These are phyloP conservation scores for Teleopsis dalmanni DNA, from an alignment of 1,140 invertebrate genomes.

Conservation along the genomic window DNA sequence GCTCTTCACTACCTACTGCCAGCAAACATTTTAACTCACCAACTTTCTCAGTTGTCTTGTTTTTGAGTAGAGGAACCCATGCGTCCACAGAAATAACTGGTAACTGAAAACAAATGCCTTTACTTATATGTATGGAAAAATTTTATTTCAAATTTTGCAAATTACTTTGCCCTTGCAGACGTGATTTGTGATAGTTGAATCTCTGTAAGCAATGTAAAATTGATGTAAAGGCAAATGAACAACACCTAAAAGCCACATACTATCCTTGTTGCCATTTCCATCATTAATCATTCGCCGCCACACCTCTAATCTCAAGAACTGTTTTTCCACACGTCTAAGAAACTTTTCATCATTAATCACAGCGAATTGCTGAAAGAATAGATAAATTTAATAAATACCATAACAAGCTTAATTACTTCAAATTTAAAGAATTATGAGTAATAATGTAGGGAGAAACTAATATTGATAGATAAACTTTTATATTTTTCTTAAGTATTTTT, in stretches of 20 bases:
- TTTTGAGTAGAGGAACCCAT: conserved; percentile 49
- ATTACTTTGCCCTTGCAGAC: conserved; percentile 43
- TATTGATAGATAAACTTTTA: not conserved
- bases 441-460: not conserved
- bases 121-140: not conserved
- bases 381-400: no score
- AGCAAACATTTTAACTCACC: conserved; percentile 52
- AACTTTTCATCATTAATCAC: conserved; percentile 50
- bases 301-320: conserved; percentile 51
- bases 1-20: conserved; percentile 53
- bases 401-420: conserved; percentile 6
- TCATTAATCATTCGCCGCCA: conserved; percentile 28
- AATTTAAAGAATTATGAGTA: not conserved
- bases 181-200: conserved; percentile 50
- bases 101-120: conserved; percentile 35
- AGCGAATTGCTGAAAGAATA: conserved; percentile 46
- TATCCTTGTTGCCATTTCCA: conserved; percentile 2
- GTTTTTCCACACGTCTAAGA: conserved; percentile 49
- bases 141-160: not conserved
- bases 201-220: conserved; percentile 53
- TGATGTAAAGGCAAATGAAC: conserved; percentile 53
- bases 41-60: conserved; percentile 41
- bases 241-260: conserved; percentile 38
- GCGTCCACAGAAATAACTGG: conserved; percentile 55
- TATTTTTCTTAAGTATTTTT: not conserved